Conservation (phyloP, 1,140 invertebrate species). For the Lerema accius region DNA sequence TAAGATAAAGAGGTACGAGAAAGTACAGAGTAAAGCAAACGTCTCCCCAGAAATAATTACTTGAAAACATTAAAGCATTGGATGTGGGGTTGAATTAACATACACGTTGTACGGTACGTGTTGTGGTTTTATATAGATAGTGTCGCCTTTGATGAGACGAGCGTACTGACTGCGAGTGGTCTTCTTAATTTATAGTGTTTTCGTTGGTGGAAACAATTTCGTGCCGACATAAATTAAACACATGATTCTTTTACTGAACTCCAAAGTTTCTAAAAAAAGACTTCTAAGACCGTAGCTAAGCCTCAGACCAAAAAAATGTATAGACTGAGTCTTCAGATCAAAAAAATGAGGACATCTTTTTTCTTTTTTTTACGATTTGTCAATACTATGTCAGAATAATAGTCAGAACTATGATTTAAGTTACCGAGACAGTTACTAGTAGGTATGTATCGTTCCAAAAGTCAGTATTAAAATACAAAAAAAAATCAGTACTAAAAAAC, state of each 20-base stretch:
- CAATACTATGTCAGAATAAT: too few relatives aligned
- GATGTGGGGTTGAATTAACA: neutral
- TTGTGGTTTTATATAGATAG: neutral
- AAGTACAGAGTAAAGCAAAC: neutral
- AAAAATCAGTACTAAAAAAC: too few relatives aligned
- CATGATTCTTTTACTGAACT: slow-evolving; percentile 46
- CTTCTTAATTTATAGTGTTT: slow-evolving; percentile 34
- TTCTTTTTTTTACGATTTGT: too few relatives aligned
- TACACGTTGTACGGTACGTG: neutral
- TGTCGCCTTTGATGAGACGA: neutral
- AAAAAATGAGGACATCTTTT: too few relatives aligned
- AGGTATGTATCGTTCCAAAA: too few relatives aligned
- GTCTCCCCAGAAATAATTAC: neutral
- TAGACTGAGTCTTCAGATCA: too few relatives aligned
- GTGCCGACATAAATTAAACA: slow-evolving; percentile 30
- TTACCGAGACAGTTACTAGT: too few relatives aligned
- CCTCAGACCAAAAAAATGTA: too few relatives aligned
- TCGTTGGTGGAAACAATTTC: slow-evolving; percentile 43
- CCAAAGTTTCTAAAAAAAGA: slow-evolving; percentile 48
- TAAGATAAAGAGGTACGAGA: too few relatives aligned
- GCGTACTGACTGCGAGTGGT: neutral
- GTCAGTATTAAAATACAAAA: too few relatives aligned
- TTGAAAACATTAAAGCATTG: neutral
- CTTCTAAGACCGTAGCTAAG: too few relatives aligned
- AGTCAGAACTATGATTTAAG: too few relatives aligned